These are phyloP conservation scores for Anthopleura sola DNA, from an alignment of 64 coral and sea anemone species.

Conservation along the genomic window DNA sequence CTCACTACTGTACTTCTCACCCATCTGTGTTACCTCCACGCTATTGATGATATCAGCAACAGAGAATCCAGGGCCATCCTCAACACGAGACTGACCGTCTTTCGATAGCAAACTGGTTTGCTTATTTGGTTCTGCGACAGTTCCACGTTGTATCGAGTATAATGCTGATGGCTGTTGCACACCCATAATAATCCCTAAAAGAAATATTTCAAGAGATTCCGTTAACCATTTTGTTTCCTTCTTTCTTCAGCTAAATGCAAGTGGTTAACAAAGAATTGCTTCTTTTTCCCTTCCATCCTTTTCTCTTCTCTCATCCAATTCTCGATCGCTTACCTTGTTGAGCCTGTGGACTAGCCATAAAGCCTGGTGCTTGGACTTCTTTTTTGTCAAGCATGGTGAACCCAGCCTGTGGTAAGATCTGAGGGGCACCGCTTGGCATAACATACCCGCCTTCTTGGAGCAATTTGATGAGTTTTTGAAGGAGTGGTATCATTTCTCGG, in stretches of 20 bases:
- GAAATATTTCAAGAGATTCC: neutral
- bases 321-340: neutral
- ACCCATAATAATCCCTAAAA: slow-evolving; percentile 2
- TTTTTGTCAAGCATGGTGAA: neutral
- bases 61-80: slow-evolving; percentile 33
- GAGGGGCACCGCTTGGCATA: slow-evolving; percentile 68
- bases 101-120: neutral
- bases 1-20: slow-evolving; percentile 88
- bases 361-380: neutral
- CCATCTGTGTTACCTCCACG: slow-evolving; percentile 85
- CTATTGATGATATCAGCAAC: slow-evolving; percentile 77
- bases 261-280: too few relatives aligned
- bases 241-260: too few relatives aligned
- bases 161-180: neutral
- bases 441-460: slow-evolving; percentile 79
- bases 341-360: neutral
- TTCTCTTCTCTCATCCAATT: neutral
- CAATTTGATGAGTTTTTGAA: slow-evolving; percentile 85
- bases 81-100: neutral
- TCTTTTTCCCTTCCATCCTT: too few relatives aligned
- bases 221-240: too few relatives aligned
- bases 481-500: slow-evolving; percentile 84
- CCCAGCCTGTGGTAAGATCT: slow-evolving; percentile 7
- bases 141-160: neutral
- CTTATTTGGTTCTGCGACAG: neutral